phyloP scores from a whole-genome alignment of 2,888 invertebrate genomes.

The Nebria brevicollis region DNA sequence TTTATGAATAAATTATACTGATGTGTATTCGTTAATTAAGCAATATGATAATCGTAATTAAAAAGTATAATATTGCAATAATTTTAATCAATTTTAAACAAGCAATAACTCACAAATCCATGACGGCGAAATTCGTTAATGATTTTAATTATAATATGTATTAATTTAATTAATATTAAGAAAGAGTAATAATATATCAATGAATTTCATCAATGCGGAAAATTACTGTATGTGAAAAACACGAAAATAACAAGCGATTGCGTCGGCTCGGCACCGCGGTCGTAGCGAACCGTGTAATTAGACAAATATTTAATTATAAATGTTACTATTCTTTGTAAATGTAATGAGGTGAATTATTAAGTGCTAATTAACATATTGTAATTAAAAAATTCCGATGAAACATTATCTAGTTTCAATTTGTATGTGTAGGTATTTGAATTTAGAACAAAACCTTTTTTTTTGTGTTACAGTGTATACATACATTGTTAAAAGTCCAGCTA shows the following conservation, averaged over 20 bases:
- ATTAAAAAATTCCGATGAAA: conserved; percentile 21
- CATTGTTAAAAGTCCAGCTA: conserved; percentile 20
- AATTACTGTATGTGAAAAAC: conserved; percentile 34
- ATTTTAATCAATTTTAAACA: conserved; percentile 6
- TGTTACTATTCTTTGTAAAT: conserved; percentile 2
- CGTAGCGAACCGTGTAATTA: conserved; percentile 12
- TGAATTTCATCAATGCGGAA: conserved; percentile 35
- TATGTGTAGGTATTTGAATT: too few species aligned
- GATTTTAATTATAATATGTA: conserved; percentile 44
- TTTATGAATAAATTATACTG: neutral
- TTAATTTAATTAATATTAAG: conserved; percentile 39
- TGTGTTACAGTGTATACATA: conserved; percentile 26
- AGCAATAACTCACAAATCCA: conserved; percentile 16
- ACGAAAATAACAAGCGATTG: neutral
- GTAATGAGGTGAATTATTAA: conserved; percentile 5
- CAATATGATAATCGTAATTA: conserved; percentile 2
- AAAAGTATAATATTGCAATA: neutral
- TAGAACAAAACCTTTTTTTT: neutral
- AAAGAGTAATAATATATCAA: conserved; percentile 45
- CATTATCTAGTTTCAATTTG: neutral
- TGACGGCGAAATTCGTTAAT: conserved; percentile 23
- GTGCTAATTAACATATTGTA: conserved; percentile 38
- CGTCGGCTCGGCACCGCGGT: neutral
- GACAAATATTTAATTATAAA: conserved; percentile 10
- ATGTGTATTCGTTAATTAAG: neutral